Evolutionary conservation across 1,140 invertebrate species (phyloP), one percentile per base, ranked within the genome.

Genomic region (Plutomurus gul): DNA sequence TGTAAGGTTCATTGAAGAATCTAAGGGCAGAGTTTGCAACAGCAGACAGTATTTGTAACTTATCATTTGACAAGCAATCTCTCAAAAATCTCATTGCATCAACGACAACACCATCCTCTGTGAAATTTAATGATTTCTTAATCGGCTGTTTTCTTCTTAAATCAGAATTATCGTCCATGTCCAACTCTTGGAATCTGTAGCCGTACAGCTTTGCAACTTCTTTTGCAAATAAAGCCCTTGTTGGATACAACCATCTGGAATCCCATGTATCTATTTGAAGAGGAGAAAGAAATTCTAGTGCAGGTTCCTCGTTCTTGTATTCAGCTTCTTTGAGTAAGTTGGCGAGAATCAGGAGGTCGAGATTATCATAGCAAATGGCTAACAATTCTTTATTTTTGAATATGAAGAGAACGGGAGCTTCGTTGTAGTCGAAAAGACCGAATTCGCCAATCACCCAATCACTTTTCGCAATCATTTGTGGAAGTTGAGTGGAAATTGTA

Each of bases 281-380:
- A 5, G 56, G 56, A 13, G 56, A 65, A 6, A 65, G n/a, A 1
- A 65, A n/a, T 7, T 5, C 10, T n/a, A 65, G 10, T 13, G 30
- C 27, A n/a, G 56, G 56, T 6, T 65, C 56, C 36, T 65, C 27
- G 7, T 65, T 65, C 2, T 16, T 18, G 16, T 36, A 6, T 33
- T 65, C 56, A 36, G 27, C 36, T 6, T 1, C 18, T 11, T 16
- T 1, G n/a, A 65, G 56, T 33, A 18, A 5, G 1, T 65, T 30
- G 0, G 56, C 36, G 27, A 65, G 5, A 18, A 65, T 65, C 18
- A 65, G 36, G 36, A 65, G 56, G 27, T 65, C 56, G 8, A 65
- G 56, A 65, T 65, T 65, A 33, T 65, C 56, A 65, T 33, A 65
- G 4, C 56, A 65, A 65, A 65, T n/a, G 1, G 56, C 56, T n/a